Evolutionary conservation across 2,888 invertebrate species (phyloP), one percentile per base, ranked within the genome.

Genomic region (Micoletzkya japonica): DNA sequence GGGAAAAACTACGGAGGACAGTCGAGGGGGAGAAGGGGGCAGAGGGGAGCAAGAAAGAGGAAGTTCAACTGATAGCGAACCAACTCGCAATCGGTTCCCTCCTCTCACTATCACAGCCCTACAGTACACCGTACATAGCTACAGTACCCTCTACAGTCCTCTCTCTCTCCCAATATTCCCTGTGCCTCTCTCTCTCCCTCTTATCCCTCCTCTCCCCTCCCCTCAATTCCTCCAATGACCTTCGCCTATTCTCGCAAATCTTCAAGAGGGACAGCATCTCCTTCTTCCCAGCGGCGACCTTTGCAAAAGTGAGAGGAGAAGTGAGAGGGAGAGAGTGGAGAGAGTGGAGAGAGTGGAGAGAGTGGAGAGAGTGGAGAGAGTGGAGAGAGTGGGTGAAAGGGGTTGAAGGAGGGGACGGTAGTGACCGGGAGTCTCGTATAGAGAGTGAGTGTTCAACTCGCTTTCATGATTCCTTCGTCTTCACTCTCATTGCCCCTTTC

Each of bases 251-350:
- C 54, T 54, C 54, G 54, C 54, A 14, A 7, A 14, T 10, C 54
- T 24, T 17, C 7, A 24, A 24, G 24, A 24, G 7, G 54, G 24
- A 52, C 50, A 52, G 36, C 26, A 34, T 52, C 64, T 39, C 52
- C 37, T 49, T 49, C 61, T n/a, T 24, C 36, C 37, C 59, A 59
- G 37, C 59, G 39, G 26, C 61, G 61, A 61, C 61, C 61, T 61
- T 49, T 61, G 17, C 6, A 24, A 24, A 49, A 61, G 20, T 17
- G 24, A 54, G 54, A 54, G 24, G 20, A 24, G 54, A 54, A 54
- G 54, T 7, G 54, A 20, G 20, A 54, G 24, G 26, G 20, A 7
- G 54, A 24, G 24, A 24, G 26, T 10, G 54, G 54, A 24, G 54
- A 54, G 24, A 54, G 54, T 24, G 17, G 54, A 54, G 44, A 44